These are phyloP conservation scores for Polypedilum vanderplanki DNA, from an alignment of 1,140 invertebrate genomes.

Conservation along the genomic window DNA sequence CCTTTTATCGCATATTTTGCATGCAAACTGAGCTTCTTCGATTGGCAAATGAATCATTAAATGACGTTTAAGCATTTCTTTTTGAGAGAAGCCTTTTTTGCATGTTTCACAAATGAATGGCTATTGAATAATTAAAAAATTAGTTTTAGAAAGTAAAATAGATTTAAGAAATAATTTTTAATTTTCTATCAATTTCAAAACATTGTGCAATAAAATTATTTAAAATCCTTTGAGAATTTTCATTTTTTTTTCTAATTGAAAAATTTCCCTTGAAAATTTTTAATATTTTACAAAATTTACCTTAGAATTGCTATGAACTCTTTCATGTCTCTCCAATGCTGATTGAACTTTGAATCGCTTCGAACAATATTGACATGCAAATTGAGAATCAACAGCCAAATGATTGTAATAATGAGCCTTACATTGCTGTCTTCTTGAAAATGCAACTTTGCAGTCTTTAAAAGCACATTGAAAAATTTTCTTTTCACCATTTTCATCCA, in stretches of 20 bases:
- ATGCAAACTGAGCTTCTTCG: background rate
- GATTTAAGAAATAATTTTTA: background rate
- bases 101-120: background rate
- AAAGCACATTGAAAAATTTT: conserved; percentile 25
- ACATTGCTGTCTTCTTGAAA: background rate
- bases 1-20: background rate
- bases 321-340: background rate
- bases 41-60: background rate
- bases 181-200: background rate
- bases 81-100: background rate
- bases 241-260: no score
- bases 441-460: background rate
- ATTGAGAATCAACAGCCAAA: background rate
- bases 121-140: background rate
- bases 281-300: no score
- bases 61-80: conserved; percentile 18
- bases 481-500: conserved; percentile 8
- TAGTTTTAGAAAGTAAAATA: background rate
- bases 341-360: background rate
- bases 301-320: background rate
- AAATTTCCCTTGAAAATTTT: no score
- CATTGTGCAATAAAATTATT: no score
- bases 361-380: background rate
- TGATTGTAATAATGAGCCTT: conserved; percentile 8
- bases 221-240: no score